Conservation (phyloP, 1,140 invertebrate species). For the Hyposmocoma kahamanoa region DNA sequence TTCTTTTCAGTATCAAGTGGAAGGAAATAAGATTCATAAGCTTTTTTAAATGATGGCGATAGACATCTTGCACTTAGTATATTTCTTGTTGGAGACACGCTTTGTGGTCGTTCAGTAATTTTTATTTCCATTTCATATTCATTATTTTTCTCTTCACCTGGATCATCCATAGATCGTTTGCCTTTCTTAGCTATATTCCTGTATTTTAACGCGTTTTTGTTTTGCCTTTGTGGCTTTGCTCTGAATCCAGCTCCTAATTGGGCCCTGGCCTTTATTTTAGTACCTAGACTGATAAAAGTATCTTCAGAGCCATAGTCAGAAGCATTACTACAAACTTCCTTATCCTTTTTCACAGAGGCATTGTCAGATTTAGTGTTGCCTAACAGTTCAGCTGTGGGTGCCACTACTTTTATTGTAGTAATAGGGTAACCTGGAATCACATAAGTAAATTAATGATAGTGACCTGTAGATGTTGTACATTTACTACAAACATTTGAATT, state of each 20-base stretch:
- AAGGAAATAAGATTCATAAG: slow-evolving; percentile 52
- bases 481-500: too few species aligned
- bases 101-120: slow-evolving; percentile 41
- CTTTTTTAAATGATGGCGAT: slow-evolving; percentile 37
- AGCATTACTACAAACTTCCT: slow-evolving; percentile 60
- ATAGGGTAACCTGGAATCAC: slow-evolving; percentile 39
- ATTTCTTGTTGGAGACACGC: slow-evolving; percentile 33
- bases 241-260: slow-evolving; percentile 48
- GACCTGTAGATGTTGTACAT: too few species aligned
- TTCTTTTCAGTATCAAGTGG: slow-evolving; percentile 34
- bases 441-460: too few species aligned
- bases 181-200: slow-evolving; percentile 47
- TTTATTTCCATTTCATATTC: slow-evolving; percentile 56
- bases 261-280: slow-evolving; percentile 70
- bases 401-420: slow-evolving; percentile 39
- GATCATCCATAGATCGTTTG: slow-evolving; percentile 31
- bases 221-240: slow-evolving; percentile 20
- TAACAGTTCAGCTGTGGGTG: slow-evolving; percentile 51
- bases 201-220: slow-evolving; percentile 46
- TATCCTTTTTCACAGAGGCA: slow-evolving; percentile 22
- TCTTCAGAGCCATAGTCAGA: slow-evolving; percentile 70
- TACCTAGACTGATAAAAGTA: slow-evolving; percentile 67
- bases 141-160: slow-evolving; percentile 23
- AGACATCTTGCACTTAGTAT: slow-evolving; percentile 26
- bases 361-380: slow-evolving; percentile 27